Evolutionary conservation across 2,113 vertebrate species (phyloP).

Genomic region (Microcebus jonahi): DNA sequence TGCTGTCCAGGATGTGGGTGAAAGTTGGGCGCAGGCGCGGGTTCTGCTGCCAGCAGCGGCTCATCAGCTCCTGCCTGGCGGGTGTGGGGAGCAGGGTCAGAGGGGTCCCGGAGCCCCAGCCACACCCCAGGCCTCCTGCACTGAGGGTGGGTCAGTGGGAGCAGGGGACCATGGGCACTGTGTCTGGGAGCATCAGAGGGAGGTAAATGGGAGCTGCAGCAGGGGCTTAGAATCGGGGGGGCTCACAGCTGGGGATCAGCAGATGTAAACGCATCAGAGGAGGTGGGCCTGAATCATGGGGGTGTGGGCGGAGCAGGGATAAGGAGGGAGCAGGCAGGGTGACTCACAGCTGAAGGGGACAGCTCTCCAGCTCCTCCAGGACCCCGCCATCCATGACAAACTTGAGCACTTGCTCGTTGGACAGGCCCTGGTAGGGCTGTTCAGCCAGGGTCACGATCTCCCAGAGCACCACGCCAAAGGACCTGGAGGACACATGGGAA

Average conservation of each 20-base stretch:
- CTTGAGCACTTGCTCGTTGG: constrained; percentile 89
- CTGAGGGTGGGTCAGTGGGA: not conserved
- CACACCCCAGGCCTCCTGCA: not conserved
- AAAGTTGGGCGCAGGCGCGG: constrained; percentile 87
- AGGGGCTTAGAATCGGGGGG: not conserved
- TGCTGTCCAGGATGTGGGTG: constrained; percentile 85
- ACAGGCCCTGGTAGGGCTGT: constrained; percentile 90
- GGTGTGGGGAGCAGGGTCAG: not conserved
- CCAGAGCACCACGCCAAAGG: constrained; percentile 89
- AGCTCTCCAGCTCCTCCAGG: constrained; percentile 84
- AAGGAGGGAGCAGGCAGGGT: not conserved
- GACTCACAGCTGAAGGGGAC: constrained; percentile 87
- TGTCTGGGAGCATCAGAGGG: not conserved
- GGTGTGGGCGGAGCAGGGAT: not conserved
- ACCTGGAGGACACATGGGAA: constrained; percentile 74
- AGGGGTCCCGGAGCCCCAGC: not conserved
- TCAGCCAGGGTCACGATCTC: constrained; percentile 88
- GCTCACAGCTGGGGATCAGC: not conserved
- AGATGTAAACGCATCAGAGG: not conserved
- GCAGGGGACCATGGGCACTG: accelerated
- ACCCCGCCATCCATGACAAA: constrained; percentile 87
- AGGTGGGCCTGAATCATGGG: not conserved
- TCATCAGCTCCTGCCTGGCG: constrained; percentile 86
- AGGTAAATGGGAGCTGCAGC: not conserved
- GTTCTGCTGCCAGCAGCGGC: constrained; percentile 88